A percentile compares a stretch with the other conserved stretches of the same genome.
These are phyloP conservation scores for Mastomys natalensis DNA, from an alignment of 2,113 vertebrate genomes.

Conservation along the genomic window DNA sequence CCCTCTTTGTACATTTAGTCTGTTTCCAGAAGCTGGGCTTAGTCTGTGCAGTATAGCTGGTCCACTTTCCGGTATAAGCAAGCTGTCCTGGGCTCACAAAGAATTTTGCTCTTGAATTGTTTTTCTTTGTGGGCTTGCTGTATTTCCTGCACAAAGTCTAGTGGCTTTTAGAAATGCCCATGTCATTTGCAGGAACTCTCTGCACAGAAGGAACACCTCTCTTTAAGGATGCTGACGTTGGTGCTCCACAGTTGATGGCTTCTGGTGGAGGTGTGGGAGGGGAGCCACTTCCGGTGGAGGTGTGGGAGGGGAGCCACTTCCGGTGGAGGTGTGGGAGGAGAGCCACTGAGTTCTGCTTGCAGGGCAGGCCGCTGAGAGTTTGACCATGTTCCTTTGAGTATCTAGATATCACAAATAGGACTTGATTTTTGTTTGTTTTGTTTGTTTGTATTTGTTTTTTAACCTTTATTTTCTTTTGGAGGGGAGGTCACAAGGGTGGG, in stretches of 20 bases:
- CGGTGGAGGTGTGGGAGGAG: too few species aligned
- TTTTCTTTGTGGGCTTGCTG: neutral
- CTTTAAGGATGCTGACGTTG: neutral
- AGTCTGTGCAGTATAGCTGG: neutral
- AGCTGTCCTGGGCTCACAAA: neutral
- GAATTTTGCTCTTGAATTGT: neutral
- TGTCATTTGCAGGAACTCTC: neutral
- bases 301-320: neutral
- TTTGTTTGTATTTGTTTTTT: neutral
- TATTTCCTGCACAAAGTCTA: neutral
- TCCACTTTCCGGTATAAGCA: neutral
- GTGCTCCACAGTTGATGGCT: neutral
- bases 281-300: too few species aligned
- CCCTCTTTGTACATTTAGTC: neutral
- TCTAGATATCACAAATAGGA: neutral
- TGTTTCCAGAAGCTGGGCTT: neutral
- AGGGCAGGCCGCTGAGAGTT: neutral
- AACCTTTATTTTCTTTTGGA: neutral
- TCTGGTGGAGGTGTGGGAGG: neutral
- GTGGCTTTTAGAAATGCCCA: neutral
- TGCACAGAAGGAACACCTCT: too few species aligned
- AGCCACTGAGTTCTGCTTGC: neutral
- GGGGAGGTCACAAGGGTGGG: neutral
- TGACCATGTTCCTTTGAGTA: neutral
- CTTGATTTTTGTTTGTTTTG: neutral